Evolutionary conservation across 2,113 vertebrate species (phyloP).

Genomic region (Poecile atricapillus): DNA sequence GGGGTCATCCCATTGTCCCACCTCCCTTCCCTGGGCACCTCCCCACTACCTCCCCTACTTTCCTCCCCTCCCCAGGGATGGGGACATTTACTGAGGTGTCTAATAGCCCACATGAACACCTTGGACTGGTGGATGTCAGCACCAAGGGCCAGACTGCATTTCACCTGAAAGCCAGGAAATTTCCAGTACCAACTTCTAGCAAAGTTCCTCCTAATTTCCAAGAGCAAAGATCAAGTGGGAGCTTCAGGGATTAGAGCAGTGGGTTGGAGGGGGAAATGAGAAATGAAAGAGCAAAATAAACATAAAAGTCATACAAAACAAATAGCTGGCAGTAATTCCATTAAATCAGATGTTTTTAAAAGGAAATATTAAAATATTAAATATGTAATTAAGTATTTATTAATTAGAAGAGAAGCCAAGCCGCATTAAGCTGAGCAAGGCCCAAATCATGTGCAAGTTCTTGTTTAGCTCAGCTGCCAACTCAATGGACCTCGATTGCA

Average conservation of each 20-base stretch:
- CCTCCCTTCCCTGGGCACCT: not conserved
- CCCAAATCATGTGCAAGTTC: not conserved
- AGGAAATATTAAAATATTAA: conserved; percentile 64
- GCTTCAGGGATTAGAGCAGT: not conserved
- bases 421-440: not conserved
- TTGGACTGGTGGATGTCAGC: not conserved
- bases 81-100: not conserved
- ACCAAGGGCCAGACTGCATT: not conserved
- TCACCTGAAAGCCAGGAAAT: not conserved
- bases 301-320: conserved; percentile 52
- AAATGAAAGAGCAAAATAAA: conserved; percentile 35
- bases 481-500: not conserved
- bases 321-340: conserved; percentile 46
- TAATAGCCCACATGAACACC: not conserved
- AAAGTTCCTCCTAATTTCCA: not conserved
- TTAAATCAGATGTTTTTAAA: conserved; percentile 38
- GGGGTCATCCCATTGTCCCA: rapidly evolving
- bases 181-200: not conserved
- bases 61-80: not conserved
- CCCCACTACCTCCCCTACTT: not conserved
- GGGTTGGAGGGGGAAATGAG: not conserved
- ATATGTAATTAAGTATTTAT: conserved; percentile 57
- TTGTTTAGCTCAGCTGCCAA: not conserved
- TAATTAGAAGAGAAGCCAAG: conserved; percentile 51
- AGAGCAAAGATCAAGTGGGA: not conserved